Conservation (phyloP, 2,888 invertebrate species). For the Micoletzkya japonica region DNA sequence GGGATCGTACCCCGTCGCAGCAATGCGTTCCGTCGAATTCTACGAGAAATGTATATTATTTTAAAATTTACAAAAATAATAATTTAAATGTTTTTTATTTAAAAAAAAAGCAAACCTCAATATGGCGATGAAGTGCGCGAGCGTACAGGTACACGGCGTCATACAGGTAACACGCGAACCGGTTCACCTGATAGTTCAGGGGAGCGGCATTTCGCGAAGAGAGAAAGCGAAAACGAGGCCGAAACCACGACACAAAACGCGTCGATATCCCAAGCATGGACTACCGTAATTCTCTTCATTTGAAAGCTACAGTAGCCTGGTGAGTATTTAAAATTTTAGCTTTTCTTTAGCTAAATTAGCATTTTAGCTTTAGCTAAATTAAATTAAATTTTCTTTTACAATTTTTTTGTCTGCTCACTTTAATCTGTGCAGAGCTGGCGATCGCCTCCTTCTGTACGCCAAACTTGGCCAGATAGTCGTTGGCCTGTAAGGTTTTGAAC, state of each 20-base stretch:
- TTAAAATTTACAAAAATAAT: not conserved
- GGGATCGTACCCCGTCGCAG: slow-evolving; percentile 36
- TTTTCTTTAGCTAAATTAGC: not conserved
- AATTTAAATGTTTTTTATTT: not conserved
- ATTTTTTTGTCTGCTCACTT: slow-evolving; percentile 6
- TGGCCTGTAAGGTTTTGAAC: not conserved
- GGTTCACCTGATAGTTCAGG: slow-evolving; percentile 45
- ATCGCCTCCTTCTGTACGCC: slow-evolving; percentile 31
- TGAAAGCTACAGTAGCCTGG: not conserved
- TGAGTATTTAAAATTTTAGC: not conserved
- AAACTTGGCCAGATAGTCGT: slow-evolving; percentile 27
- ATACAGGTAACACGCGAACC: slow-evolving; percentile 83
- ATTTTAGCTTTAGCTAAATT: not conserved
- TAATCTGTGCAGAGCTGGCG: slow-evolving; percentile 22
- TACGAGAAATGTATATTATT: not conserved
- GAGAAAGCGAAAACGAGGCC: not conserved
- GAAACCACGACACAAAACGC: not conserved
- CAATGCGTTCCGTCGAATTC: slow-evolving; percentile 2
- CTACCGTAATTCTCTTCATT: too few relatives aligned
- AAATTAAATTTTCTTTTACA: not conserved
- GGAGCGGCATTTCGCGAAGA: not conserved
- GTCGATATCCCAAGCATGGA: too few relatives aligned
- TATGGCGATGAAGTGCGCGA: slow-evolving; percentile 74
- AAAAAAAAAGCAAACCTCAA: slow-evolving; percentile 14
- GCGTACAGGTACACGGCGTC: slow-evolving; percentile 87